Conservation (phyloP, 2,113 vertebrate genomes). For the Neogobius melanostomus region DNA sequence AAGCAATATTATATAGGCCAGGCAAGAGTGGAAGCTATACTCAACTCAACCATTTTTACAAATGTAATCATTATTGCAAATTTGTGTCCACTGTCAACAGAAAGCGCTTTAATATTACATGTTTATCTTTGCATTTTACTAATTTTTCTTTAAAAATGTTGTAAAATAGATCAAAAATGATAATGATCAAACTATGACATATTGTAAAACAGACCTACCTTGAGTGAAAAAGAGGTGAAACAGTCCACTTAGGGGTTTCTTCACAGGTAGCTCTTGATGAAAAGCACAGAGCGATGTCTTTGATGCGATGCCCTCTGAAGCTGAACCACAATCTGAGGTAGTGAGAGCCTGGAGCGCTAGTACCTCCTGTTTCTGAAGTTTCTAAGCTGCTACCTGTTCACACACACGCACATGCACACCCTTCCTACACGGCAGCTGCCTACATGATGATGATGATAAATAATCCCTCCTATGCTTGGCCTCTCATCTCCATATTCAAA, state of each 20-base stretch:
- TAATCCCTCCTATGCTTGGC: neutral
- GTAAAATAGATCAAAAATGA: too few relatives aligned
- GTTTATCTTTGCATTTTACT: too few relatives aligned
- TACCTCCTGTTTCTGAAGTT: neutral
- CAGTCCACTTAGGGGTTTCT: neutral
- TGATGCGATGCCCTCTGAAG: neutral
- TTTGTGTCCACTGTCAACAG: too few relatives aligned
- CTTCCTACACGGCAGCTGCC: neutral
- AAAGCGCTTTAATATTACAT: too few relatives aligned
- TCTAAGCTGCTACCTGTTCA: neutral
- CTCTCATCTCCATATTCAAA: neutral
- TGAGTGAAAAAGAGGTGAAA: neutral
- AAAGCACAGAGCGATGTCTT: neutral
- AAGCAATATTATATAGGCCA: too few relatives aligned
- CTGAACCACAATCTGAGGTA: neutral
- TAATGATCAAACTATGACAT: too few relatives aligned
- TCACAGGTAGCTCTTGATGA: neutral
- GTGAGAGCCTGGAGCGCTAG: neutral
- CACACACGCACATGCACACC: neutral
- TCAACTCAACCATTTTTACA: too few relatives aligned
- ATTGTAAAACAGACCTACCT: neutral
- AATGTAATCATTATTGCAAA: too few relatives aligned
- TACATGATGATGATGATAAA: neutral
- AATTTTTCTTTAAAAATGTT: too few relatives aligned
- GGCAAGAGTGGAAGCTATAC: too few relatives aligned